Evolutionary conservation across 2,797 vertebrate species (phyloP), one percentile per base, ranked within the genome.

Genomic region (Trematomus bernacchii): DNA sequence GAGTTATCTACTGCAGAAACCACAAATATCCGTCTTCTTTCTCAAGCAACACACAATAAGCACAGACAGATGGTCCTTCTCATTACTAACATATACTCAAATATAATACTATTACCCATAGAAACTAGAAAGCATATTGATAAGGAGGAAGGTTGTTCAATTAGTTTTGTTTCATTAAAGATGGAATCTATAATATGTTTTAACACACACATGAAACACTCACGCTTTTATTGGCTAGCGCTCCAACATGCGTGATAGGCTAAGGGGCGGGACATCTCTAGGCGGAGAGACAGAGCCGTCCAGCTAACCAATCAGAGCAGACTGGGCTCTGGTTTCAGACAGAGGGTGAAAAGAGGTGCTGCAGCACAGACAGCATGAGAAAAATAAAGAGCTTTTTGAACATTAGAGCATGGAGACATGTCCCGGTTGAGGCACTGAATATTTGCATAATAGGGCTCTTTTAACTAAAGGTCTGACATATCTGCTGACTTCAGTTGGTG

Each of bases 1-100:
- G 63, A 9, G 59, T 66, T 30, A 69, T 82, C 71, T 42, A 3
- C 57, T 3, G n/a, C 42, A 2, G 48, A n/a, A 23, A 67, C 18
- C 9, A 12, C 37, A 46, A 13, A 57, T 55, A 74, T 37, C 1
- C 8, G 30, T 47, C 54, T 0, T 27, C 62, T 40, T 55, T 52
- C 57, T 52, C 40, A 6, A 21, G 30, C 46, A 44, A 1, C 14
- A 27, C 69, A 37, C 61, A 55, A 14, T 46, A 18, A 66, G 50
- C 40, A 40, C 7, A 19, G 54, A 42, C 10, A 15, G 23, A 66
- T 5, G 27, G 27, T 27, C 27, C 27, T 27, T 27, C 4, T 27
- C 27, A 27, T 27, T 27, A 27, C 27, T 5, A 27, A 27, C 27
- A 27, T 0, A 27, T 27, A 27, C 27, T 27, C 4, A 5, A 5